phyloP scores from a whole-genome alignment of 2,113 vertebrate species.

The Pica pica region DNA sequence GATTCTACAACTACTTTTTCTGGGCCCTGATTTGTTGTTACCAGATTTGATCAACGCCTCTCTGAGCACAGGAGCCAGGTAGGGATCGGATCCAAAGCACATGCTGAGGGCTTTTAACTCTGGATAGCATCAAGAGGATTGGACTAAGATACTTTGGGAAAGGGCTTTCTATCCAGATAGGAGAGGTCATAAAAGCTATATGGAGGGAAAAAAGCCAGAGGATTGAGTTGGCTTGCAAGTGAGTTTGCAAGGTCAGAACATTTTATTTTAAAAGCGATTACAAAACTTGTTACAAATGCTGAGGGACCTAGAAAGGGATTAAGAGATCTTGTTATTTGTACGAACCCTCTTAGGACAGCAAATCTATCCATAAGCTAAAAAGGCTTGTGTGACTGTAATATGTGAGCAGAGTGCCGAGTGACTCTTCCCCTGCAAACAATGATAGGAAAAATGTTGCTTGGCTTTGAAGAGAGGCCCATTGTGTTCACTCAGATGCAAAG shows the following conservation, averaged over 20 bases:
- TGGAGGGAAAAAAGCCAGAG: constrained; percentile 42
- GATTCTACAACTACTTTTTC: constrained; percentile 15
- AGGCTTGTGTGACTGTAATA: neutral
- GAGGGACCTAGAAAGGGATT: constrained; percentile 36
- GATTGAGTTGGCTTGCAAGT: constrained; percentile 33
- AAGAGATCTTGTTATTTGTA: constrained; percentile 28
- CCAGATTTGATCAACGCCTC: constrained; percentile 35
- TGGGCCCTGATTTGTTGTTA: constrained; percentile 41
- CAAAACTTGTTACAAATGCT: constrained; percentile 43
- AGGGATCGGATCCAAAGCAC: constrained; percentile 30
- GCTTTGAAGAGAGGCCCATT: constrained; percentile 52
- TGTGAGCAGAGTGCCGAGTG: constrained; percentile 27
- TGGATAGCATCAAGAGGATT: constrained; percentile 49
- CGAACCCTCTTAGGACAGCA: neutral
- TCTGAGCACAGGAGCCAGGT: constrained; percentile 44
- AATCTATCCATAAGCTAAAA: neutral
- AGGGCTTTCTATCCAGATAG: constrained; percentile 44
- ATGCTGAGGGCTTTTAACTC: constrained; percentile 42
- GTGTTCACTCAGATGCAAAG: constrained; percentile 52
- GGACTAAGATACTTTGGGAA: constrained; percentile 38
- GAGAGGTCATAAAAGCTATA: constrained; percentile 56
- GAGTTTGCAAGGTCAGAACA: constrained; percentile 42
- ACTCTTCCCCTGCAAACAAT: constrained; percentile 55
- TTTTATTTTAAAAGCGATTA: constrained; percentile 45
- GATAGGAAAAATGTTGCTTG: constrained; percentile 57